Base-by-base conservation (phyloP, 2,113 vertebrate species). In the Recurvirostra avosetta region DNA sequence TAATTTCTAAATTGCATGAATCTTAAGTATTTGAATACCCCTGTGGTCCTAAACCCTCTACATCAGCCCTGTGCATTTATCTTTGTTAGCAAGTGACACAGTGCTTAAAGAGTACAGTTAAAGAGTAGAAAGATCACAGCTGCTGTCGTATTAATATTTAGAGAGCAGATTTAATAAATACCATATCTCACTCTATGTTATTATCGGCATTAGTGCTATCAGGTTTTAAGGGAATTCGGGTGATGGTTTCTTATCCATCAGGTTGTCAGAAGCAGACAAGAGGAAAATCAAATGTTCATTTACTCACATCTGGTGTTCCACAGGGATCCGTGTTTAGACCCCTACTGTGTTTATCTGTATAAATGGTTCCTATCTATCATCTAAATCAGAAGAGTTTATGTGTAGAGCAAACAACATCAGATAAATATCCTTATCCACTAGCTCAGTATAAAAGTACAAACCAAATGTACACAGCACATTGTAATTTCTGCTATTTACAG, bases 311-410 rank as follows among this genome's bases (percentile, higher is more conserved):
- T 98, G 97, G 94, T 92, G 96, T 98, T 98, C 98, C 97, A 96
- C 73, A 30, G 98, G 96, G 97, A 98, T 91, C 97, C 22, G 7
- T 91, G 83, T 98, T 98, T 98, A 98, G 98, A 97, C 97, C 97
- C 97, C 98, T 96, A 74, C 98, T 47, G 88, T 97, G 98, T 97
- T 98, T 98, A 98, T 98, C 97, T 97, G 96, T 98, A 98, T 97
- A 98, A 98, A 98, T 98, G 97, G 96, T 98, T 97, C 97, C 97
- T 98, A 98, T 98, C 98, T 98, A 98, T 98, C 98, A 98, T 97
- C 97, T 97, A 97, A 98, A 98, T 98, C 98, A 97, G 98, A 98
- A 95, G 93, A 96, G 92, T 94, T 96, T 97, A 95, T 55, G 77
- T 97, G 97, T 66, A 86, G 94, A 97, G 96, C 85, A 96, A 96